Percentiles rank a stretch among this genome's conserved stretches.
These are phyloP conservation scores for Chaetodon trifasciatus DNA, from an alignment of 2,797 vertebrate species.

Conservation along the genomic window DNA sequence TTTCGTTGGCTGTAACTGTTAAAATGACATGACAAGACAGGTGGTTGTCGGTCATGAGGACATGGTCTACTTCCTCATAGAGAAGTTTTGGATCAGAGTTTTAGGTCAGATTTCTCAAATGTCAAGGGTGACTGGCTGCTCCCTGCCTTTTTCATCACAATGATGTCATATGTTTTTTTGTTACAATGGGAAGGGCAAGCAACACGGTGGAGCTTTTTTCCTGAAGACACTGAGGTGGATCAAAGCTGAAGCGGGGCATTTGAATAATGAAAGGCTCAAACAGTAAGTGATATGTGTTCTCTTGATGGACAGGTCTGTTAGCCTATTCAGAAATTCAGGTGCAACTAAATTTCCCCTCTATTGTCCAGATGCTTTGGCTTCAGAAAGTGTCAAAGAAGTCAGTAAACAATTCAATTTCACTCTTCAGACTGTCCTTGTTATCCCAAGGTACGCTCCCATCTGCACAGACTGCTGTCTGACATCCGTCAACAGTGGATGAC, in stretches of 20 bases:
- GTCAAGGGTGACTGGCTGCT: conserved; percentile 17
- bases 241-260: background rate
- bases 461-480: conserved; percentile 30
- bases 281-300: background rate
- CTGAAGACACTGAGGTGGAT: too few relatives aligned
- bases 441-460: conserved; percentile 21
- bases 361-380: conserved; percentile 6
- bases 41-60: background rate
- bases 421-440: conserved; percentile 22
- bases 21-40: conserved; percentile 2
- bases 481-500: conserved; percentile 25
- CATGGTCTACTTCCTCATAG: background rate
- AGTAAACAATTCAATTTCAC: conserved; percentile 21
- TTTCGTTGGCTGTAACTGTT: conserved; percentile 16
- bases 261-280: background rate
- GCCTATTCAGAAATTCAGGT: conserved; percentile 16
- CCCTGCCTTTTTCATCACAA: background rate
- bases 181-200: background rate
- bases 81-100: conserved; percentile 27
- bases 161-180: background rate
- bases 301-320: background rate
- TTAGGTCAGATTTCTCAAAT: conserved; percentile 26
- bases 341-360: background rate
- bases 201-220: too few relatives aligned
- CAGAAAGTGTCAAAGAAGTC: conserved; percentile 18